Evolutionary conservation across 2,888 invertebrate genomes (phyloP).

Genomic region (Erebia ligea): DNA sequence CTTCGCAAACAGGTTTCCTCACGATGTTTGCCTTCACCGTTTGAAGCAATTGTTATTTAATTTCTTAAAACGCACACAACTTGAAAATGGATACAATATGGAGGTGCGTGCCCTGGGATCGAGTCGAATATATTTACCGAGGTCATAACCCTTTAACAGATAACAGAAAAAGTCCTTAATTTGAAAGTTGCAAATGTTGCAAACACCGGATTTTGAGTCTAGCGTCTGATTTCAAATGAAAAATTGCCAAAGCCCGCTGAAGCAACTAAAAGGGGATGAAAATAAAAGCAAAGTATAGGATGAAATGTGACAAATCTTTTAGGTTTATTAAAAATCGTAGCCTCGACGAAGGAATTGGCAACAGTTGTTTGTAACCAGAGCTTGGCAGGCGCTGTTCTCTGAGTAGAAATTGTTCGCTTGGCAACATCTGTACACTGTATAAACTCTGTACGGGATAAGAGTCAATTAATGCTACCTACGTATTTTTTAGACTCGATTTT

Average conservation of each 20-base stretch:
- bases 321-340: slow-evolving; percentile 38
- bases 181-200: not conserved
- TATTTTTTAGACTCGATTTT: slow-evolving; percentile 5
- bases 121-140: too few relatives aligned
- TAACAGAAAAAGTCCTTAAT: not conserved
- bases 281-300: slow-evolving; percentile 19
- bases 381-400: slow-evolving; percentile 30
- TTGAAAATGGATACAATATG: too few relatives aligned
- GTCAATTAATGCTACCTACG: slow-evolving; percentile 33
- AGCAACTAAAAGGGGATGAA: slow-evolving; percentile 11
- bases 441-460: slow-evolving; percentile 27
- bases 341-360: slow-evolving; percentile 35
- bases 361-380: slow-evolving; percentile 35
- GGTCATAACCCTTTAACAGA: not conserved
- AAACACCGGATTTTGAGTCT: not conserved
- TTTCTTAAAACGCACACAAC: too few relatives aligned
- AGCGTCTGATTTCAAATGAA: slow-evolving; percentile 8
- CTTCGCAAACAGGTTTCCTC: too few relatives aligned
- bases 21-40: too few relatives aligned
- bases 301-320: slow-evolving; percentile 33
- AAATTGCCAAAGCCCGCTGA: slow-evolving; percentile 19
- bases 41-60: too few relatives aligned
- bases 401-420: slow-evolving; percentile 30
- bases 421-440: slow-evolving; percentile 24
- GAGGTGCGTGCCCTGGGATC: too few relatives aligned